Conservation (phyloP, 2,797 vertebrate genomes). For the Darevskia mixta region DNA sequence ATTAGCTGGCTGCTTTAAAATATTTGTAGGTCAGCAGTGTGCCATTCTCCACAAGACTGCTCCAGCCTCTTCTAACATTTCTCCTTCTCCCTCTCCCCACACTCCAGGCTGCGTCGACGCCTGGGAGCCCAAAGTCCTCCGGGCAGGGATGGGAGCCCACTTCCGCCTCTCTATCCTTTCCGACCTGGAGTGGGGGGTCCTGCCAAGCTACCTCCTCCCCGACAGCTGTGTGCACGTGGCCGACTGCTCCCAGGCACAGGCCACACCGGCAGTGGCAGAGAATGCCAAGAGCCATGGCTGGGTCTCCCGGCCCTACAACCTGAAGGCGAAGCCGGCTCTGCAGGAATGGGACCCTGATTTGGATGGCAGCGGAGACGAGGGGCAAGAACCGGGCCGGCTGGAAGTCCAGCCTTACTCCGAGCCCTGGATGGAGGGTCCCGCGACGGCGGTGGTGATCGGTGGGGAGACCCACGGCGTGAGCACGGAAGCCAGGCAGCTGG, state of each 20-base stretch:
- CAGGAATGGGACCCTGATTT: not conserved
- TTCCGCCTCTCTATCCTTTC: slow-evolving; percentile 89
- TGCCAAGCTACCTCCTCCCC: slow-evolving; percentile 81
- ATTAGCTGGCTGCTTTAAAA: too few species aligned
- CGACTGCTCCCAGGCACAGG: slow-evolving; percentile 79
- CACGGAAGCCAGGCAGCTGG: slow-evolving; percentile 81
- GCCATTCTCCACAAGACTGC: not conserved
- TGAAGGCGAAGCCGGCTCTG: not conserved
- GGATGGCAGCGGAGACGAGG: slow-evolving; percentile 1
- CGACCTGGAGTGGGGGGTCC: slow-evolving; percentile 84
- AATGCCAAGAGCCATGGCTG: not conserved
- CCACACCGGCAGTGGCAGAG: slow-evolving; percentile 49
- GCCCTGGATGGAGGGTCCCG: slow-evolving; percentile 82
- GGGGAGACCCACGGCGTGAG: slow-evolving; percentile 91
- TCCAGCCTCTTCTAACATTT: not conserved
- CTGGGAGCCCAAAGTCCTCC: slow-evolving; percentile 97
- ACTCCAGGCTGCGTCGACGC: slow-evolving; percentile 91
- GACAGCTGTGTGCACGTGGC: slow-evolving; percentile 83
- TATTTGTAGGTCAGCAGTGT: too few species aligned
- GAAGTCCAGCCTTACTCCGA: slow-evolving; percentile 81
- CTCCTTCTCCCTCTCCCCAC: not conserved
- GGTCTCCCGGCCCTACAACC: not conserved
- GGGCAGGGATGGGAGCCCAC: slow-evolving; percentile 96
- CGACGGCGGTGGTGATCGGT: slow-evolving; percentile 86
- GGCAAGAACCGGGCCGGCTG: slow-evolving; percentile 71